These are phyloP conservation scores for Himalopsyche tibetana DNA, from an alignment of 2,888 invertebrate species.

Conservation along the genomic window DNA sequence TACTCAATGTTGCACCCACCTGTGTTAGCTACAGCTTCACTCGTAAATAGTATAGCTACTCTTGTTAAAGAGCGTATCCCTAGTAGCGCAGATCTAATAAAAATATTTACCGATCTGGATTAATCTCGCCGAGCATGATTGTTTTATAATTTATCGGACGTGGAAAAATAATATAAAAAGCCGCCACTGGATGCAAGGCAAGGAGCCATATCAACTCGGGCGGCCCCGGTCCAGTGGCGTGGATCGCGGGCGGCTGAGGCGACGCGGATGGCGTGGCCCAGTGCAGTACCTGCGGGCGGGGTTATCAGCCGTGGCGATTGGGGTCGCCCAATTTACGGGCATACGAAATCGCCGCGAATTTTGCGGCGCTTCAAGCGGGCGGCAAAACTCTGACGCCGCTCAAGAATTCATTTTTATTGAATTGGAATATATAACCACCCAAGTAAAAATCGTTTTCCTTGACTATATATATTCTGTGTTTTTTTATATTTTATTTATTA, in stretches of 20 bases:
- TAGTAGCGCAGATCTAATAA: too few relatives aligned
- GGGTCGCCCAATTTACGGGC: conserved; percentile 61
- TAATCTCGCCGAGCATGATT: too few relatives aligned
- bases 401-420: conserved; percentile 10
- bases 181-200: not conserved
- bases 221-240: conserved; percentile 33
- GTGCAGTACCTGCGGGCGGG: conserved; percentile 40
- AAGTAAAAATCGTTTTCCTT: not conserved
- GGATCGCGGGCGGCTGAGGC: not conserved
- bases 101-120: too few relatives aligned
- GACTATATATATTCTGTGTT: too few relatives aligned
- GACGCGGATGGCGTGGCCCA: conserved; percentile 23
- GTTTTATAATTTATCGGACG: not conserved
- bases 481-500: too few relatives aligned
- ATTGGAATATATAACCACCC: not conserved
- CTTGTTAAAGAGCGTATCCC: too few relatives aligned
- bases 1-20: too few relatives aligned
- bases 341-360: conserved; percentile 42
- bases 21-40: too few relatives aligned
- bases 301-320: conserved; percentile 53
- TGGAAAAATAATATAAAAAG: not conserved
- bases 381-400: not conserved
- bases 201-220: conserved; percentile 21
- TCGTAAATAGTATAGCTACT: too few relatives aligned
- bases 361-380: conserved; percentile 13